Evolutionary conservation across 2,113 vertebrate genomes (phyloP).

Genomic region (Xyliphius kryptos): DNA sequence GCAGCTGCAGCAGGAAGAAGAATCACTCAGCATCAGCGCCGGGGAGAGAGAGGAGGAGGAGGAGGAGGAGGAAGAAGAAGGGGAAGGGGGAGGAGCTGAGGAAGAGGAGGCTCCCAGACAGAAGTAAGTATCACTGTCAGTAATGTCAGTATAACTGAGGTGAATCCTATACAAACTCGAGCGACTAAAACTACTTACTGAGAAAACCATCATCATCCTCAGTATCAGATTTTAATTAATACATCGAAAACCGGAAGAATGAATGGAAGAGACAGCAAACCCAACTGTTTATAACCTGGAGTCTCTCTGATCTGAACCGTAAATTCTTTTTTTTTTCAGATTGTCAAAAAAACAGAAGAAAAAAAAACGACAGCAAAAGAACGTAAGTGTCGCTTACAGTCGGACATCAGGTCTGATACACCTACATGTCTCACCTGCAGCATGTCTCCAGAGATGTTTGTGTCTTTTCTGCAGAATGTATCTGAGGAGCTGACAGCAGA

Average conservation of each 20-base stretch:
- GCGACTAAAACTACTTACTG: too few species aligned
- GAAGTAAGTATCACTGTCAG: slow-evolving; percentile 72
- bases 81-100: slow-evolving; percentile 53
- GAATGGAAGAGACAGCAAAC: too few species aligned
- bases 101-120: slow-evolving; percentile 63
- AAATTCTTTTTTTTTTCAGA: slow-evolving; percentile 49
- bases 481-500: slow-evolving; percentile 28
- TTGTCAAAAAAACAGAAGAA: slow-evolving; percentile 89
- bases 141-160: too few species aligned
- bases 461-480: slow-evolving; percentile 31
- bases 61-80: slow-evolving; percentile 55
- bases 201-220: too few species aligned
- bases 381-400: slow-evolving; percentile 22
- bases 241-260: too few species aligned
- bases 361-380: slow-evolving; percentile 77
- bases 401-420: too few species aligned
- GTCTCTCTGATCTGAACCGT: too few species aligned
- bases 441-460: not conserved
- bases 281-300: too few species aligned
- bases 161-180: too few species aligned
- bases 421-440: slow-evolving; percentile 35
- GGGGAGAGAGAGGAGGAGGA: slow-evolving; percentile 47
- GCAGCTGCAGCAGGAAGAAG: slow-evolving; percentile 82
- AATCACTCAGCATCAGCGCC: slow-evolving; percentile 45
- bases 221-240: too few species aligned